Base-by-base conservation (phyloP, 2,888 invertebrate species). In the Macrophya alboannulata region DNA sequence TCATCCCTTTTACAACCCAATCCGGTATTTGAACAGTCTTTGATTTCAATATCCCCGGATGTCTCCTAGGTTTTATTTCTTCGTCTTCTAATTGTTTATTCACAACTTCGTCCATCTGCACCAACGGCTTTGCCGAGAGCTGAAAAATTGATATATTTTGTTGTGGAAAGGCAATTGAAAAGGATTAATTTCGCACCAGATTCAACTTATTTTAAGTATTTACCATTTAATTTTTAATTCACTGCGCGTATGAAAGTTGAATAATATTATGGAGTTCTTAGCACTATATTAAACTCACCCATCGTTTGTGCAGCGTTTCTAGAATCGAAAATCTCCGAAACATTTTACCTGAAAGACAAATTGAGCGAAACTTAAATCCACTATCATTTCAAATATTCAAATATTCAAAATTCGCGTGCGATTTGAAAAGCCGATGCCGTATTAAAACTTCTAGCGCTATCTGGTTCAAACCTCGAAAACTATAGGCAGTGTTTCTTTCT, bases 31-130 rank as follows among this genome's bases (percentile, higher is more conserved):
- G 87, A 0, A 95, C 94, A 1, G 94, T 91, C 89, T 94, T 95
- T 0, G 95, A 92, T 87, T 95, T 94, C 1, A 95, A 93, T 76
- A 96, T 95, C 43, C 98, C 98, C 0, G 97, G 97, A 94, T 98
- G 98, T 86, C 95, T 95, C 83, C 95, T 95, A 0, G 97, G 96
- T 92, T 97, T 97, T 25, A 94, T 90, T 86, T 93, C 94, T 85
- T 95, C 93, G 55, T 95, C 94, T 76, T 95, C 91, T 72, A 96
- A 94, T 88, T 93, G 93, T 48, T 95, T 94, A 84, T 94, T 92
- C 4, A 96, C 90, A 76, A 89, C 92, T 43, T 95, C 93, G 88
- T 95, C 95, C n/a, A 96, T 93, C 88, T 94, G 94, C 0, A 95
- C 94, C 84, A 91, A 92, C 17, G 88, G 65, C 76, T 90, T 91